Evolutionary conservation across 1,140 invertebrate species (phyloP).

Genomic region (Plodia interpunctella): DNA sequence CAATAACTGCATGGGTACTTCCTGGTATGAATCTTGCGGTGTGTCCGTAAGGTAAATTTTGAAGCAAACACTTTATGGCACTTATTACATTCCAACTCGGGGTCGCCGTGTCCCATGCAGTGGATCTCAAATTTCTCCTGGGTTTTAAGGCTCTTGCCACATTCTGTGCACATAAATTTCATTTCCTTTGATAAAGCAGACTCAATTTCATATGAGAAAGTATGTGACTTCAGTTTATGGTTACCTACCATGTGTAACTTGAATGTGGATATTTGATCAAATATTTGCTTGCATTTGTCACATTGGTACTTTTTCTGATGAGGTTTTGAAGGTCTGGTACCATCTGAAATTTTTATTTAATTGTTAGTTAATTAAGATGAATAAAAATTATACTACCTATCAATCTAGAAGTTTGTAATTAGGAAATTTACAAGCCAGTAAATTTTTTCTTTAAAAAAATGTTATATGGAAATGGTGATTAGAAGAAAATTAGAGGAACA

Average conservation of each 20-base stretch:
- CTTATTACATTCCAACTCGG: conserved; percentile 62
- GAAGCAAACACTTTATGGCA: conserved; percentile 72
- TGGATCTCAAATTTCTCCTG: conserved; percentile 59
- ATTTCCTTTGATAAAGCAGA: conserved; percentile 21
- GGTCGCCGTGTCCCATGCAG: conserved; percentile 60
- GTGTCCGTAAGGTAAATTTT: conserved; percentile 63
- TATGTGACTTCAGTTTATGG: conserved; percentile 31
- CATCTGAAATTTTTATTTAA: conserved; percentile 16
- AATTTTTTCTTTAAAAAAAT: no score
- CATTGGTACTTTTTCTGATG: conserved; percentile 60
- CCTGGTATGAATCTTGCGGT: conserved; percentile 76
- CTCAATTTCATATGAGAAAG: conserved; percentile 9
- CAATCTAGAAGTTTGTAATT: no score
- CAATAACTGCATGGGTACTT: conserved; percentile 74
- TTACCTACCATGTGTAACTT: conserved; percentile 49
- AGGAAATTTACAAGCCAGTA: no score
- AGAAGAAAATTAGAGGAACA: no score
- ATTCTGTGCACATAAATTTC: conserved; percentile 52
- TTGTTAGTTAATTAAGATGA: no score
- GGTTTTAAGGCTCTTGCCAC: conserved; percentile 59
- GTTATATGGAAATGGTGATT: no score
- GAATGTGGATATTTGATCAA: conserved; percentile 52
- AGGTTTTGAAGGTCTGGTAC: conserved; percentile 16
- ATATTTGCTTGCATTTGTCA: conserved; percentile 63
- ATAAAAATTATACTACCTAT: no score